A percentile compares a stretch with the other conserved stretches of the same genome.
Evolutionary conservation across 2,888 invertebrate genomes (phyloP).

Genomic region (Pristionchus mayeri): DNA sequence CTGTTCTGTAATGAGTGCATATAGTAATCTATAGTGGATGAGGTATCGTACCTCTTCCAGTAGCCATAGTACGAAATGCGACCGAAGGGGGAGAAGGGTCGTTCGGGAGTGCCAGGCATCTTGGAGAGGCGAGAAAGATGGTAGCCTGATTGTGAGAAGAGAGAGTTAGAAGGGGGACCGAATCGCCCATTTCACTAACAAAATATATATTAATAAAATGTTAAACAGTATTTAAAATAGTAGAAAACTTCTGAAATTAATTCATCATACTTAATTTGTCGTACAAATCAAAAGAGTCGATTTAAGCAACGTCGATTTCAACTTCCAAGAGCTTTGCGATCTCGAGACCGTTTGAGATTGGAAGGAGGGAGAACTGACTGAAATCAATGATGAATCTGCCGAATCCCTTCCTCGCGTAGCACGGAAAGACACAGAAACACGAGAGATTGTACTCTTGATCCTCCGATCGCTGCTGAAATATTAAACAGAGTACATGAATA

Average conservation of each 20-base stretch:
- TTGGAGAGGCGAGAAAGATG: neutral
- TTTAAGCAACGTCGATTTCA: no score
- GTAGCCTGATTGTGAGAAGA: no score
- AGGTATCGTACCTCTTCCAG: constrained; percentile 23
- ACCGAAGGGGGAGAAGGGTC: neutral
- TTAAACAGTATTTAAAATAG: no score
- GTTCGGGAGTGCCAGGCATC: constrained; percentile 2
- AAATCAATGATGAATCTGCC: constrained; percentile 41
- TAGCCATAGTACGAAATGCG: neutral
- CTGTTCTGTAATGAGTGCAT: neutral
- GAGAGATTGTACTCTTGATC: neutral
- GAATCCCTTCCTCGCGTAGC: constrained; percentile 35
- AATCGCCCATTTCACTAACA: no score
- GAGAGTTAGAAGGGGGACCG: no score
- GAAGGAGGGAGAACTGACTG: neutral
- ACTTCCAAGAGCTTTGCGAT: no score
- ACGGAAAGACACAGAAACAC: constrained; percentile 43
- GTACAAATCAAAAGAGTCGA: no score
- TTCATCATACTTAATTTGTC: no score
- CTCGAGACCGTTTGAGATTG: no score
- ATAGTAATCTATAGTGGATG: neutral
- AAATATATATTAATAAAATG: no score
- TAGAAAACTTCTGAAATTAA: no score
- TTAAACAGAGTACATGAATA: neutral
- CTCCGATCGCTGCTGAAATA: neutral